phyloP scores from a whole-genome alignment of 2,888 invertebrate genomes.

The Athripsodes cinereus region DNA sequence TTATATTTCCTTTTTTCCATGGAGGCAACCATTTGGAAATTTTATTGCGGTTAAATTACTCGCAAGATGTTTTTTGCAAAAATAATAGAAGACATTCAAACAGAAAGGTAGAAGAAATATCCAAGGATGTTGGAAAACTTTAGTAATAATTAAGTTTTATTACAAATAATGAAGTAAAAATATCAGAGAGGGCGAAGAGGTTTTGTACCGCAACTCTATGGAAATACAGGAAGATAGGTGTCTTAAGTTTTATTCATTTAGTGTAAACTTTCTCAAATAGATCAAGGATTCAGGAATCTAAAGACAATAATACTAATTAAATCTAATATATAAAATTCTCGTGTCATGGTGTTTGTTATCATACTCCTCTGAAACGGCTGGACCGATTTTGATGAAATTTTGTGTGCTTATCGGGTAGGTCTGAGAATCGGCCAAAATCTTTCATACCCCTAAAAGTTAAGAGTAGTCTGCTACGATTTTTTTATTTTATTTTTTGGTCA shows the following conservation, averaged over 20 bases:
- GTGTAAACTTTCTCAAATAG: too few species aligned
- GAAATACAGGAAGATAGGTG: not conserved
- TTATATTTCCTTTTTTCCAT: not conserved
- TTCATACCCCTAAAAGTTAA: too few species aligned
- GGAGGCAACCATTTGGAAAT: conserved; percentile 1
- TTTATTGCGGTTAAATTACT: conserved; percentile 1
- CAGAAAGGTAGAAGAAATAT: not conserved
- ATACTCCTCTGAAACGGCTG: too few species aligned
- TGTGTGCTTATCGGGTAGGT: too few species aligned
- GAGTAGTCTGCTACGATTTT: too few species aligned
- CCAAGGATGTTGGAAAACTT: not conserved
- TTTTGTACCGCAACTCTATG: not conserved
- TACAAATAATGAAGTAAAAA: not conserved
- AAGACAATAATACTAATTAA: too few species aligned
- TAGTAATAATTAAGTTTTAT: conserved; percentile 1
- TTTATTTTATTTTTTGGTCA: too few species aligned
- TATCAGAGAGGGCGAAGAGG: not conserved
- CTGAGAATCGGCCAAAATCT: too few species aligned
- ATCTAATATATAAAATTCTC: too few species aligned
- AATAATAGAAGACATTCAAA: conserved; percentile 2
- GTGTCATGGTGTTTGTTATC: too few species aligned
- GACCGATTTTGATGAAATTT: too few species aligned
- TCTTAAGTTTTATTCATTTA: not conserved
- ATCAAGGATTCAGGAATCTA: too few species aligned
- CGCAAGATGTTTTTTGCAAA: conserved; percentile 1